Evolutionary conservation across 2,113 vertebrate species (phyloP).

Genomic region (Stigmatopora argus): DNA sequence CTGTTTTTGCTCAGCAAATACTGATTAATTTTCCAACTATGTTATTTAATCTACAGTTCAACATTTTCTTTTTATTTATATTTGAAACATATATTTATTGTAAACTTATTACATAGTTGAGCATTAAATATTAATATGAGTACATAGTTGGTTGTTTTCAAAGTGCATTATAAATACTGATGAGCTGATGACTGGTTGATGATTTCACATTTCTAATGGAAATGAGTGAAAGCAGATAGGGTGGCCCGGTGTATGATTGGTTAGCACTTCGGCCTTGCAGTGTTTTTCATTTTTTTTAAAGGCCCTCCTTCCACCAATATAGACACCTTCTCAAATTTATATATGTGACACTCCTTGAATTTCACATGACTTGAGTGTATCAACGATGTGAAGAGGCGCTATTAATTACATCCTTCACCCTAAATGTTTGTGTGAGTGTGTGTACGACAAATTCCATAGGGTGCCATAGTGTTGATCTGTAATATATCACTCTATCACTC

Average conservation of each 20-base stretch:
- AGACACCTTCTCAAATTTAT: conserved; percentile 32
- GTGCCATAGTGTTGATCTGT: conserved; percentile 36
- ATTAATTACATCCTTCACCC: conserved; percentile 55
- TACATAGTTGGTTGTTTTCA: background rate
- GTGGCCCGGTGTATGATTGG: too few relatives aligned
- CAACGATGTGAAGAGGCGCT: conserved; percentile 39
- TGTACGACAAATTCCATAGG: conserved; percentile 39
- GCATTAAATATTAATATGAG: background rate
- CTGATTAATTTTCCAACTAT: background rate
- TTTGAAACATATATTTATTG: background rate
- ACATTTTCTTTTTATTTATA: background rate
- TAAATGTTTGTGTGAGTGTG: conserved; percentile 14
- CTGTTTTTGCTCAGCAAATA: background rate
- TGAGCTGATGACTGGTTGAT: background rate
- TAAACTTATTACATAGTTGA: background rate
- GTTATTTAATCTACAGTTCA: background rate
- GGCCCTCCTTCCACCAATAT: background rate
- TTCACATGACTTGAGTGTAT: conserved; percentile 43
- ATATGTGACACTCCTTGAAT: conserved; percentile 31
- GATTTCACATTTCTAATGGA: background rate
- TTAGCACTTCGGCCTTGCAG: background rate
- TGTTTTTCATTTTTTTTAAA: background rate
- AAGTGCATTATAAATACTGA: background rate
- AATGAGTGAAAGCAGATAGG: background rate
- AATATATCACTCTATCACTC: conserved; percentile 46